phyloP scores from a whole-genome alignment of 2,113 vertebrate genomes.

The Spea multiplicata region DNA sequence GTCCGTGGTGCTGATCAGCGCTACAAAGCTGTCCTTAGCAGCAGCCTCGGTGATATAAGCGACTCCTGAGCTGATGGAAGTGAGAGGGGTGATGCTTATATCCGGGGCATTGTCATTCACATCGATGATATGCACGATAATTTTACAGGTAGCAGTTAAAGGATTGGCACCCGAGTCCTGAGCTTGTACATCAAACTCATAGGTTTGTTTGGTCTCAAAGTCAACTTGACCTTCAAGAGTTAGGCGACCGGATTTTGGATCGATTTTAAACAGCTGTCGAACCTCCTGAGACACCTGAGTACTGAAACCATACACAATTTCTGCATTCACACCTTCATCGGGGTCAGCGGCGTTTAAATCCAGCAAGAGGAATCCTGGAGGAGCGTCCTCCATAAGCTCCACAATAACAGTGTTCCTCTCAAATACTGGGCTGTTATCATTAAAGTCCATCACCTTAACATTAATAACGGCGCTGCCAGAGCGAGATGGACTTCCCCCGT shows the following conservation, averaged over 20 bases:
- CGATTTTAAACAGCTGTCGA: conserved; percentile 83
- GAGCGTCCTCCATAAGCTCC: conserved; percentile 83
- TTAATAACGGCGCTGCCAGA: conserved; percentile 81
- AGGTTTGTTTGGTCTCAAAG: conserved; percentile 85
- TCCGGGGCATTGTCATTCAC: conserved; percentile 91
- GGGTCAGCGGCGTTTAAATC: conserved; percentile 81
- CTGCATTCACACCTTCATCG: conserved; percentile 86
- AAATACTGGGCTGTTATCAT: conserved; percentile 90
- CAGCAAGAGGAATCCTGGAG: conserved; percentile 76
- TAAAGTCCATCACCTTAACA: conserved; percentile 85
- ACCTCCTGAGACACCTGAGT: conserved; percentile 82
- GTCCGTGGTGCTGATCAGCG: conserved; percentile 89
- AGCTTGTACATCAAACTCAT: conserved; percentile 88
- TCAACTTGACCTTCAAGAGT: conserved; percentile 79
- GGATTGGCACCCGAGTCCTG: conserved; percentile 83
- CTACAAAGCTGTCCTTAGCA: conserved; percentile 85
- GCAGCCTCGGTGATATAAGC: conserved; percentile 74
- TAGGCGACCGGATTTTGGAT: conserved; percentile 79
- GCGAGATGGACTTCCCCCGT: conserved; percentile 79
- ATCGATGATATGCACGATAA: conserved; percentile 84
- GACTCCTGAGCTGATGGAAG: conserved; percentile 65
- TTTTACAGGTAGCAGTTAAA: conserved; percentile 80
- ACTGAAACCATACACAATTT: conserved; percentile 84
- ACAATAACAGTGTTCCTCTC: conserved; percentile 81
- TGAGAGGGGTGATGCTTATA: conserved; percentile 86